Base-by-base conservation (phyloP, 2,113 vertebrate species). In the Solea senegalensis region DNA sequence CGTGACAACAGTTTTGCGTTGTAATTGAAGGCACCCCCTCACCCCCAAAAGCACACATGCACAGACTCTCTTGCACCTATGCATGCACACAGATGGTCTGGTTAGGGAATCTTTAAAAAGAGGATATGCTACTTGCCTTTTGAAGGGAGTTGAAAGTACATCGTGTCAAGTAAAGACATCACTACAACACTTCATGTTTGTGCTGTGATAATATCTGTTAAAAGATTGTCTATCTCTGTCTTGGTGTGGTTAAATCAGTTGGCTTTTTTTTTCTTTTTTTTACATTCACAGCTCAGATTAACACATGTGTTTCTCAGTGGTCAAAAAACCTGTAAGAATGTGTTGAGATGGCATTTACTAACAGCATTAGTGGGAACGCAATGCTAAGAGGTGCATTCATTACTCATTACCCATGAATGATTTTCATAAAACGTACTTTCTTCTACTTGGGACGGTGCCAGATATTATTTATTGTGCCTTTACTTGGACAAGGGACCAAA, bases 1-100 rank as follows among this genome's bases (percentile, higher is more conserved):
- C 67, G 80, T 85, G 83, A 89, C 85, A 85, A 88, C 84, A 85
- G 82, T 89, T 90, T 91, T 86, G 83, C 49, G 40, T 85, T 72
- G 86, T 86, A 86, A 88, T 88, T 89, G 72, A 88, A 83, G 80
- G 80, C 59, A 54, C 51, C 52, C 14, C 53, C 43, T 12, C 50
- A 10, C 28, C 27, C 11, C 5, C 6, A 52, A 40, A 39, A 34
- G 9, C 65, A 61, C 69, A 59, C 52, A 74, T 61, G 69, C 69
- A 69, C 56, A 14, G 3, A 1, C 34, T 52, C 46, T 45, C 56
- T 49, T 43, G 26, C 58, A 39, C 50, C 43, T 43, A 26, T 52
- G 50, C 52, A 57, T 28, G 53, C 50, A 62, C 11, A 71, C 52
- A 68, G 40, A 66, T 40, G 51, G 48, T 11, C 60, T 67, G 65